Evolutionary conservation across 2,797 vertebrate genomes (phyloP).

Genomic region (Sciurus vulgaris): DNA sequence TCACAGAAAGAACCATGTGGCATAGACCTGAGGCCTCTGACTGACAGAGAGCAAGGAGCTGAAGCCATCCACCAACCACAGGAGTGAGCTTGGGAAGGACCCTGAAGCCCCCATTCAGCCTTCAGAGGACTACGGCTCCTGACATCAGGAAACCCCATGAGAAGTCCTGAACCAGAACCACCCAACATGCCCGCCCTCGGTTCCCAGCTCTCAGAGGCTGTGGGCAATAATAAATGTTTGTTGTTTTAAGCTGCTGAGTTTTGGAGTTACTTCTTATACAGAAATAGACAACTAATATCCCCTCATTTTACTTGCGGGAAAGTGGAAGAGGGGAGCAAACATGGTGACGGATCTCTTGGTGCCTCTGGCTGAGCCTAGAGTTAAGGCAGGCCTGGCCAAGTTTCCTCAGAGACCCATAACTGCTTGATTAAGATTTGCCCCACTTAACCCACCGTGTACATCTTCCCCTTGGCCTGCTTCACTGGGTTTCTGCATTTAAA

Average conservation of each 20-base stretch:
- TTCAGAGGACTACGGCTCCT: not conserved
- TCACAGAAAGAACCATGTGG: not conserved
- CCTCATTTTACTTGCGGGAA: not conserved
- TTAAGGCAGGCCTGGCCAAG: not conserved
- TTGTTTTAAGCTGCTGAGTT: not conserved
- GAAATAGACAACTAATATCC: not conserved
- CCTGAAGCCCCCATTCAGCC: not conserved
- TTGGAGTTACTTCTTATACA: not conserved
- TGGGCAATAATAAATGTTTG: not conserved
- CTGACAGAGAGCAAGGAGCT: not conserved
- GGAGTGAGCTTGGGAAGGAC: not conserved
- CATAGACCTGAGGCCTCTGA: not conserved
- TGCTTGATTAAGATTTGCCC: constrained; percentile 9
- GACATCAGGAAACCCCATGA: accelerated
- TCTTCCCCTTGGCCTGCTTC: not conserved
- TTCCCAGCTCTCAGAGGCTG: not conserved
- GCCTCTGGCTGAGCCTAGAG: not conserved
- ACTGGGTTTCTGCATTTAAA: constrained; percentile 51
- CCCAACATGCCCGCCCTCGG: not conserved
- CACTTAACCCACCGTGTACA: not conserved
- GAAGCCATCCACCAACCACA: not conserved
- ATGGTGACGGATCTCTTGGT: too few species aligned
- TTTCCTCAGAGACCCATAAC: not conserved
- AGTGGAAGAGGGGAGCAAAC: accelerated
- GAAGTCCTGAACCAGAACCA: not conserved